Percentiles rank a stretch among this genome's conserved stretches.
Conservation (phyloP, 2,888 invertebrate genomes). For the Brenthis ino region DNA sequence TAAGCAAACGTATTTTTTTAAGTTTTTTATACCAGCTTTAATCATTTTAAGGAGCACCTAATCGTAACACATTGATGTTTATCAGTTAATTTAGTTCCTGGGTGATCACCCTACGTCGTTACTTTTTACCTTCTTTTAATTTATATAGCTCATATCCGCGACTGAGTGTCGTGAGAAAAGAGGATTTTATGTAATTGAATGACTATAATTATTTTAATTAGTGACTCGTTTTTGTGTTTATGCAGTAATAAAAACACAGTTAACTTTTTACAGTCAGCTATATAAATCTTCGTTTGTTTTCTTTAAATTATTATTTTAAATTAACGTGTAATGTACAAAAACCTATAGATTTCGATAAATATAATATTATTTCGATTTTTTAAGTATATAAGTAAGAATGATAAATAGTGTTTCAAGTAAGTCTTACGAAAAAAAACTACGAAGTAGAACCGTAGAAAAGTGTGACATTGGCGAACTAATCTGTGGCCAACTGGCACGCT, state of each 20-base stretch:
- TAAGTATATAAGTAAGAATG: too few species aligned
- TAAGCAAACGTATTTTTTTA: not conserved
- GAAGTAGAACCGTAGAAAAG: too few species aligned
- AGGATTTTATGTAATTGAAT: constrained; percentile 12
- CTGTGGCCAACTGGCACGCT: too few species aligned
- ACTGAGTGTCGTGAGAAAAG: constrained; percentile 34
- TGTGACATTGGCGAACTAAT: too few species aligned
- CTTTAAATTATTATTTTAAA: too few species aligned
- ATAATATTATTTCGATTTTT: too few species aligned
- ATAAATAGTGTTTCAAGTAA: too few species aligned
- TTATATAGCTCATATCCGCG: constrained; percentile 23
- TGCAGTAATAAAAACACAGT: not conserved
- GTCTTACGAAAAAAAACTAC: too few species aligned
- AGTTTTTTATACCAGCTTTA: not conserved
- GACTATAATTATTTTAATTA: constrained; percentile 26
- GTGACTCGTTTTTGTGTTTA: constrained; percentile 31
- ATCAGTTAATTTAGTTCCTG: constrained; percentile 44
- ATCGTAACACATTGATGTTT: constrained; percentile 37
- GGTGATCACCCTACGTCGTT: constrained; percentile 32
- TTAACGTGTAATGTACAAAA: too few species aligned
- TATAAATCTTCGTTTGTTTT: too few species aligned
- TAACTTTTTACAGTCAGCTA: too few species aligned
- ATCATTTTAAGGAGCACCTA: constrained; percentile 19
- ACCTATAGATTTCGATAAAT: too few species aligned
- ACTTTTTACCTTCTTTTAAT: constrained; percentile 16